A percentile compares a stretch with the other conserved stretches of the same genome.
phyloP scores from a whole-genome alignment of 1,140 invertebrate genomes.

The Proctacanthus coquilletti region DNA sequence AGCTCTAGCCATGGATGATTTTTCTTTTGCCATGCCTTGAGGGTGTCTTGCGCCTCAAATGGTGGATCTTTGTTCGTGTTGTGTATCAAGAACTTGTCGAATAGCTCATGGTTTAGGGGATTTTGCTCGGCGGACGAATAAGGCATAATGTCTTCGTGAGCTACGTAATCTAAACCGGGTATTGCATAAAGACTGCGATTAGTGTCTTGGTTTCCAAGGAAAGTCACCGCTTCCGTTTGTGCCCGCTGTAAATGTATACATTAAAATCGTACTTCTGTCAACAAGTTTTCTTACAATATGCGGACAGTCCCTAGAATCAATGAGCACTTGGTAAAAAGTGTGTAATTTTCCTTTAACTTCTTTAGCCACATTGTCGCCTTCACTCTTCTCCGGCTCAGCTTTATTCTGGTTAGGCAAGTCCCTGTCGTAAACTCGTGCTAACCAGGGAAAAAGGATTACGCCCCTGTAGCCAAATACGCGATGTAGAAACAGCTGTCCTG shows the following conservation, averaged over 20 bases:
- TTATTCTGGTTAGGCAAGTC: conserved; percentile 44
- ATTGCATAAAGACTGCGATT: conserved; percentile 86
- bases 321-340: conserved; percentile 93
- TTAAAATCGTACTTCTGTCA: neutral
- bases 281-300: conserved; percentile 59
- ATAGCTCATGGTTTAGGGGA: conserved; percentile 84
- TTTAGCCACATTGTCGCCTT: conserved; percentile 38
- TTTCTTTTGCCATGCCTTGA: conserved; percentile 91
- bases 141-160: conserved; percentile 87
- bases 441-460: conserved; percentile 89
- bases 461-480: conserved; percentile 91
- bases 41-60: conserved; percentile 75
- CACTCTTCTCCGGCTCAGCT: conserved; percentile 10
- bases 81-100: conserved; percentile 86
- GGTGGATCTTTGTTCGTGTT: conserved; percentile 63
- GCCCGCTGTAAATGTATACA: conserved; percentile 50
- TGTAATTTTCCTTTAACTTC: conserved; percentile 83
- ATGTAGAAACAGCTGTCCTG: conserved; percentile 89
- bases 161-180: conserved; percentile 90
- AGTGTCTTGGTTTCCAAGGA: conserved; percentile 88
- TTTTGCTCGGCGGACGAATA: conserved; percentile 61
- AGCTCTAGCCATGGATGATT: conserved; percentile 94
- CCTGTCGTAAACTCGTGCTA: conserved; percentile 84
- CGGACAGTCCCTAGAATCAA: conserved; percentile 90
- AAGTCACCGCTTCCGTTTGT: conserved; percentile 95